A percentile compares a stretch with the other conserved stretches of the same genome.
phyloP scores from a whole-genome alignment of 1,140 invertebrate genomes.

The Aphidius gifuensis region DNA sequence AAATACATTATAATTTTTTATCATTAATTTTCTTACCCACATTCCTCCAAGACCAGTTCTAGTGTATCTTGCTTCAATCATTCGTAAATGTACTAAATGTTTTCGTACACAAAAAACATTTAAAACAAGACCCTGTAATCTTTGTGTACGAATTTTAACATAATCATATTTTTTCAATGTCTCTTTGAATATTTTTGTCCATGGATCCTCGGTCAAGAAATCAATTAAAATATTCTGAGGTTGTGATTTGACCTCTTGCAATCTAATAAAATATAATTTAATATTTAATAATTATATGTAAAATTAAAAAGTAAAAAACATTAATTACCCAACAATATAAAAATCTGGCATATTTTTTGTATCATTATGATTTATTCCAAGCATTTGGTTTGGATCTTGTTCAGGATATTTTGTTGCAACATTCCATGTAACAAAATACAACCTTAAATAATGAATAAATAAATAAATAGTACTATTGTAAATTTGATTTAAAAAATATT shows the following conservation, averaged over 20 bases:
- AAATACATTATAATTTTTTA: slow-evolving; percentile 14
- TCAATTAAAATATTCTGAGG: slow-evolving; percentile 81
- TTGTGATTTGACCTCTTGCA: slow-evolving; percentile 87
- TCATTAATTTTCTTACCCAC: slow-evolving; percentile 61
- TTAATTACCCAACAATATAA: slow-evolving; percentile 70
- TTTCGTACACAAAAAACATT: slow-evolving; percentile 72
- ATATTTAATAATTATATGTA: background rate
- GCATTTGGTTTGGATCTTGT: slow-evolving; percentile 65
- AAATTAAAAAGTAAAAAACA: slow-evolving; percentile 2
- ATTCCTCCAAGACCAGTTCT: slow-evolving; percentile 85
- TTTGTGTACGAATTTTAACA: slow-evolving; percentile 72
- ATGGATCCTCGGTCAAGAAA: slow-evolving; percentile 78
- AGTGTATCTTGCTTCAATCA: slow-evolving; percentile 81
- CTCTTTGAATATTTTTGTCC: slow-evolving; percentile 74
- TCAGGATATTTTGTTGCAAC: slow-evolving; percentile 73
- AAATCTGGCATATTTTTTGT: slow-evolving; percentile 70
- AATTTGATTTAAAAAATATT: too few species aligned
- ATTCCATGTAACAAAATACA: slow-evolving; percentile 82
- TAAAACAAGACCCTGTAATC: slow-evolving; percentile 77
- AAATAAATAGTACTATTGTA: slow-evolving; percentile 6
- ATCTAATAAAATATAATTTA: slow-evolving; percentile 53
- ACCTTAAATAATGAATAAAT: slow-evolving; percentile 47
- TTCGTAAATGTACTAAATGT: slow-evolving; percentile 75
- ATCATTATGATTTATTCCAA: slow-evolving; percentile 63
- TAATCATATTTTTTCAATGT: slow-evolving; percentile 68